Conservation (phyloP, 2,888 invertebrate species). For the Cerastis leucographa region DNA sequence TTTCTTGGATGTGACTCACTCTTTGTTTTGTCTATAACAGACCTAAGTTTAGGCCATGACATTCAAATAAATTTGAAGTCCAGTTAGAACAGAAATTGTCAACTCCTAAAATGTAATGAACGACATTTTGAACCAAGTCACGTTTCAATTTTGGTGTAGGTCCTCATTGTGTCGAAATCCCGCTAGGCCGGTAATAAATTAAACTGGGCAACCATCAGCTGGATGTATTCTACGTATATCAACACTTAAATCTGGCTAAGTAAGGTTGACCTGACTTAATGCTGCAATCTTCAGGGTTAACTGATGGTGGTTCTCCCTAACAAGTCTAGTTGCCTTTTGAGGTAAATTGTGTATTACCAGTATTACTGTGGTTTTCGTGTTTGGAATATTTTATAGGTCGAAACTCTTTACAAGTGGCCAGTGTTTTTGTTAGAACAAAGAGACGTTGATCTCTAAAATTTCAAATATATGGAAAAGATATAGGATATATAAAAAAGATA, state of each 20-base stretch:
- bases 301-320: constrained; percentile 39
- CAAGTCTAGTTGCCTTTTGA: constrained; percentile 54
- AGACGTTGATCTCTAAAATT: constrained; percentile 28
- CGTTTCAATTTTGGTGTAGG: constrained; percentile 64
- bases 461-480: neutral
- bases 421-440: constrained; percentile 9
- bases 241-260: constrained; percentile 48
- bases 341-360: constrained; percentile 52
- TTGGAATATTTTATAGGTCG: constrained; percentile 37
- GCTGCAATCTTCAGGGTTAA: constrained; percentile 34
- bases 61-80: constrained; percentile 57
- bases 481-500: too few relatives aligned
- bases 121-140: constrained; percentile 61
- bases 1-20: constrained; percentile 34
- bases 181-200: constrained; percentile 61
- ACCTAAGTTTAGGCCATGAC: constrained; percentile 36
- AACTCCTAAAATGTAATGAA: constrained; percentile 40
- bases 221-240: constrained; percentile 44
- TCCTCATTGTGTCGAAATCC: constrained; percentile 59
- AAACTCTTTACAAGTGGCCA: constrained; percentile 15
- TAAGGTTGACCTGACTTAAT: constrained; percentile 56
- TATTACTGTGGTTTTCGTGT: constrained; percentile 53
- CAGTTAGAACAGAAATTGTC: constrained; percentile 46
- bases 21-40: constrained; percentile 21
- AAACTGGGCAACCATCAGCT: constrained; percentile 55